Evolutionary conservation across 2,888 invertebrate genomes (phyloP), one percentile per base, ranked within the genome.

Genomic region (Carterocephalus palaemon): DNA sequence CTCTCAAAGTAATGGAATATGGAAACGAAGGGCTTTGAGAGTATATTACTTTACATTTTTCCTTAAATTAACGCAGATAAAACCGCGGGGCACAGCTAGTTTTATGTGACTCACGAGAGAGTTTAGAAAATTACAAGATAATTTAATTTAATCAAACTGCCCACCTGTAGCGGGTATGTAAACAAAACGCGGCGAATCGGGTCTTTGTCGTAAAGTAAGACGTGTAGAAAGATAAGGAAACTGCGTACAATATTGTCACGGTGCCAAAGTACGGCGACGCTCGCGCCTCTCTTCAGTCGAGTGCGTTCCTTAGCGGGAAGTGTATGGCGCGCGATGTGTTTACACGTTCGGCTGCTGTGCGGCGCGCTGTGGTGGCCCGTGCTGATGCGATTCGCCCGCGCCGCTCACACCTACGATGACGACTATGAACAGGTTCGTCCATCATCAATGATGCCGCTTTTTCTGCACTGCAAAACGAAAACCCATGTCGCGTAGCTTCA

Each of bases 311-410:
- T 81, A 79, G 85, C 64, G 77, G 75, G 83, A 77, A 77, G 84
- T 83, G 84, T 82, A 80, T 83, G 83, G 83, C 80, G 77, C 77
- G 79, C 74, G 69, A 86, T 86, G 86, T 86, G 86, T 75, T 79
- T 85, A 59, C 83, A 85, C 70, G 73, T 86, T 67, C 84, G 85
- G 58, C 78, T 86, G 72, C 71, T 86, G 66, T 86, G 86, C 73
- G 86, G 77, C 59, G 86, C 85, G 69, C 80, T 86, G 56, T 85
- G 86, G 79, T 85, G 86, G 86, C 85, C 84, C 58, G 63, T 85
- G 78, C 72, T 84, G 78, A 64, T 74, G 58, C 75, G 86, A 54
- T 81, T 76, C 70, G 79, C 75, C 54, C 80, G 81, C 70, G 80
- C 80, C 57, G 64, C 75, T 41, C 73, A 71, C 60, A 59, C 59